Conservation (phyloP, 1,140 invertebrate genomes). For the fruit fly (Drosophila melanogaster) region Release_6_plus_ISO1_MT NT_033777.3:17992501-17993000, state of each 20-base stretch:
- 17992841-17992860: constrained; percentile 30
- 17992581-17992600: constrained; percentile 17
- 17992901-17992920: constrained; percentile 34
- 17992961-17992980: constrained; percentile 56
- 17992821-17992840: constrained; percentile 77
- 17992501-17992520: constrained; percentile 51
- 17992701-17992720: constrained; percentile 29
- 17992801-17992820: constrained; percentile 72
- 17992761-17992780: neutral
- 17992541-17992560: constrained; percentile 40
- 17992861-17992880: constrained; percentile 19
- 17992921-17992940: constrained; percentile 48
- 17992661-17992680: constrained; percentile 28
- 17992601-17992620: constrained; percentile 10
- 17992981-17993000: neutral
- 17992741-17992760: constrained; percentile 13
- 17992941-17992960: constrained; percentile 66
- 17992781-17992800: neutral
- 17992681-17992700: constrained; percentile 70
- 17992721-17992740: constrained; percentile 32
- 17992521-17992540: constrained; percentile 51
- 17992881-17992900: constrained; percentile 22
- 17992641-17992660: constrained; percentile 63
- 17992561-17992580: constrained; percentile 20
- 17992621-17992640: constrained; percentile 59